phyloP scores from a whole-genome alignment of 2,888 invertebrate genomes.

The Meteorus colon region DNA sequence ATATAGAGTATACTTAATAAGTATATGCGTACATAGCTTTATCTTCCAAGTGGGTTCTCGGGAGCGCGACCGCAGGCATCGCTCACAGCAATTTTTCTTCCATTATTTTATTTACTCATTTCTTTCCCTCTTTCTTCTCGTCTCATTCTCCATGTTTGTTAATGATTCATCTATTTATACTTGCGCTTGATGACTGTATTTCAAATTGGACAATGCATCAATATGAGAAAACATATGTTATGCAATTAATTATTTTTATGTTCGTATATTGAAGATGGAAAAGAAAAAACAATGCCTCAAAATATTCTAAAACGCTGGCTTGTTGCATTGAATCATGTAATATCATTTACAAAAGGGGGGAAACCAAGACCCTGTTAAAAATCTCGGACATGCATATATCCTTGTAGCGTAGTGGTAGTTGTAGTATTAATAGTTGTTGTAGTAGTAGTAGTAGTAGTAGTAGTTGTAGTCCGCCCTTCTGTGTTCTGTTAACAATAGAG shows the following conservation, averaged over 20 bases:
- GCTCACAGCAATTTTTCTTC: constrained; percentile 53
- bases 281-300: neutral
- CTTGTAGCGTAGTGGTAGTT: neutral
- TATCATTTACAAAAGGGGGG: constrained; percentile 17
- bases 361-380: constrained; percentile 49
- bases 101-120: constrained; percentile 22
- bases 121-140: neutral
- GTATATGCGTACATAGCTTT: constrained; percentile 67
- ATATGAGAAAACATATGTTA: neutral
- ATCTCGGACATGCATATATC: constrained; percentile 65
- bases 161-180: constrained; percentile 8
- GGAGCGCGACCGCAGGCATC: constrained; percentile 68
- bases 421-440: constrained; percentile 11
- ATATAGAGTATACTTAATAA: constrained; percentile 53
- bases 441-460: neutral
- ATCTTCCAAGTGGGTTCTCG: constrained; percentile 64
- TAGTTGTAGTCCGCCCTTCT: constrained; percentile 37
- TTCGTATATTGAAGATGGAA: neutral
- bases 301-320: neutral
- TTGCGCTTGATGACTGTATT: neutral
- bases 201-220: neutral
- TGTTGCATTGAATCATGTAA: neutral
- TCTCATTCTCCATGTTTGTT: neutral
- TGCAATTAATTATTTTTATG: neutral
- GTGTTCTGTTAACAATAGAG: constrained; percentile 70